Percentiles rank a stretch among this genome's conserved stretches.
Evolutionary conservation across 1,140 invertebrate species (phyloP).

Genomic region (Anastrepha ludens): DNA sequence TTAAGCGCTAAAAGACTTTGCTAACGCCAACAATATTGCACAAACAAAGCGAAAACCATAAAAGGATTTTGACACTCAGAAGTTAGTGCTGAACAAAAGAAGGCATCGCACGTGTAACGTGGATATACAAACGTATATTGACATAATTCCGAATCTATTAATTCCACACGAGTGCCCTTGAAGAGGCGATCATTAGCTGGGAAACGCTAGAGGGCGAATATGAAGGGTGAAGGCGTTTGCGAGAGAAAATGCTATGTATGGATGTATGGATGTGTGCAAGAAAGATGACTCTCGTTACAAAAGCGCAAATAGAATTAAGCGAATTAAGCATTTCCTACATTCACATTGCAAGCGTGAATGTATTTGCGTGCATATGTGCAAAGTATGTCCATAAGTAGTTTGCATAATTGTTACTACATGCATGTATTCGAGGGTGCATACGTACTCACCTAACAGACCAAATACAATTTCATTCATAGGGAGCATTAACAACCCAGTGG

Average conservation of each 20-base stretch:
- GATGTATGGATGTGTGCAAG: background rate
- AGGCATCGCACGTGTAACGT: background rate
- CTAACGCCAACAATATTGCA: conserved; percentile 33
- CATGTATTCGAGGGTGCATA: no score
- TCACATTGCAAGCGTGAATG: background rate
- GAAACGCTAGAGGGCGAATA: conserved; percentile 24
- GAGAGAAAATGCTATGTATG: background rate
- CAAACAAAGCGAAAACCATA: conserved; percentile 19
- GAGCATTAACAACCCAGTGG: no score
- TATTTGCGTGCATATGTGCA: no score
- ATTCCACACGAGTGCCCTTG: conserved; percentile 68
- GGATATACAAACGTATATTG: background rate
- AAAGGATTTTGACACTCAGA: conserved; percentile 41
- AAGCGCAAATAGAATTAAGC: conserved; percentile 48
- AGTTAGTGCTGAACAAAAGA: background rate
- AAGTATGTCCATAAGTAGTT: background rate
- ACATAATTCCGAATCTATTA: conserved; percentile 42
- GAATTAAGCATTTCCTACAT: conserved; percentile 40
- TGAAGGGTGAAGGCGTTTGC: conserved; percentile 47
- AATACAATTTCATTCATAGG: no score
- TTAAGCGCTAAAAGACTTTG: conserved; percentile 42
- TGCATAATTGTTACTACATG: background rate
- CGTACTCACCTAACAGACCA: no score
- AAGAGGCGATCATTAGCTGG: conserved; percentile 70
- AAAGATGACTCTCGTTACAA: background rate